These are phyloP conservation scores for Emydoidea blandingii DNA, from an alignment of 2,797 vertebrate genomes.

Conservation along the genomic window DNA sequence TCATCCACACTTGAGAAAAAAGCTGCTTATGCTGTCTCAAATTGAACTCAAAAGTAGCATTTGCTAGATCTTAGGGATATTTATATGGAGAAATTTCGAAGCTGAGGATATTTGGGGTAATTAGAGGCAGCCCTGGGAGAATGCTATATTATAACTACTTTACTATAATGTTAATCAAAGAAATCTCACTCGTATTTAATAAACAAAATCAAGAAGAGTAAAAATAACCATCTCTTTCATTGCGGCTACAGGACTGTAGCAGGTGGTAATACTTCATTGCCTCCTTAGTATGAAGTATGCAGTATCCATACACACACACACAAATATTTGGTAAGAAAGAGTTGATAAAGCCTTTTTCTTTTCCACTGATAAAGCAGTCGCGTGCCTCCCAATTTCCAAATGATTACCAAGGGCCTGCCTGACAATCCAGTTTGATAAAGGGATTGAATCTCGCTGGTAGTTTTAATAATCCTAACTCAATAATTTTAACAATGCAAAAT, in stretches of 20 bases:
- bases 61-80: conserved; percentile 24
- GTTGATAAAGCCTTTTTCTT: neutral
- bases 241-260: neutral
- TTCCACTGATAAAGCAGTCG: neutral
- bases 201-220: neutral
- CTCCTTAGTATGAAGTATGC: neutral
- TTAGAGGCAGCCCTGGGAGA: neutral
- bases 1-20: neutral
- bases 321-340: neutral
- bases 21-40: conserved; percentile 26
- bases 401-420: neutral
- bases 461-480: conserved; percentile 5
- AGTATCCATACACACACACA: neutral
- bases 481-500: conserved; percentile 6
- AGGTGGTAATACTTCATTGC: neutral
- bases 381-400: neutral
- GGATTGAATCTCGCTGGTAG: neutral
- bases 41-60: conserved; percentile 28
- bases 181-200: neutral
- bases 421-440: neutral
- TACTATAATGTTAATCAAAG: neutral
- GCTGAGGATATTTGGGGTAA: neutral
- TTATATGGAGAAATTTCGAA: conserved; percentile 21
- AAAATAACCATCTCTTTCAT: neutral
- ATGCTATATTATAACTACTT: neutral